Conservation (phyloP, 2,888 invertebrate genomes). For the Gastrophysa polygoni region DNA sequence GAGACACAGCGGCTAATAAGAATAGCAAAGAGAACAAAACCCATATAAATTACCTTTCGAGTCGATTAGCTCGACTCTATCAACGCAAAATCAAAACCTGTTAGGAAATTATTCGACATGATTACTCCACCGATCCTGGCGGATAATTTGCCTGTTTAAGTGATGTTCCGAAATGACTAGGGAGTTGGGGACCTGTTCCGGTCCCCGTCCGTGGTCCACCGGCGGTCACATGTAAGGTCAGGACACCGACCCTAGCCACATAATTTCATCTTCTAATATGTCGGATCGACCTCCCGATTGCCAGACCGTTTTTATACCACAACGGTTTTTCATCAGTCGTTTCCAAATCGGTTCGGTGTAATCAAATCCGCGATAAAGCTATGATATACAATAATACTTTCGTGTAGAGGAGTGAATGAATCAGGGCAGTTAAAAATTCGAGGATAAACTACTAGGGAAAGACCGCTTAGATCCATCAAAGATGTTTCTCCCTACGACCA, state of each 20-base stretch:
- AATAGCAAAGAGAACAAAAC: slow-evolving; percentile 57
- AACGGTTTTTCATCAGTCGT: no score
- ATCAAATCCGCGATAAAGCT: no score
- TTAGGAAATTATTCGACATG: slow-evolving; percentile 58
- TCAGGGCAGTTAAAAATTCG: no score
- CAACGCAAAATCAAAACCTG: slow-evolving; percentile 59
- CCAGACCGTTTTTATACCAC: neutral
- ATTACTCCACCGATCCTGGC: slow-evolving; percentile 53
- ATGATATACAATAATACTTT: no score
- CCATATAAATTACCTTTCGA: slow-evolving; percentile 56
- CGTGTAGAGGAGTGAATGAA: no score
- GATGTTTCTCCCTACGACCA: no score
- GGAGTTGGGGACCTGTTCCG: slow-evolving; percentile 22
- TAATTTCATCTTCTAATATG: slow-evolving; percentile 5
- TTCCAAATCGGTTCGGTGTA: no score
- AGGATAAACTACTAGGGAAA: no score
- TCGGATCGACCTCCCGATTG: slow-evolving; percentile 11
- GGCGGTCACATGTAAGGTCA: slow-evolving; percentile 21
- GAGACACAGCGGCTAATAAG: slow-evolving; percentile 50
- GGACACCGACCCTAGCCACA: slow-evolving; percentile 15
- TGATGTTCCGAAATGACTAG: slow-evolving; percentile 38
- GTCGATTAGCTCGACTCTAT: slow-evolving; percentile 58
- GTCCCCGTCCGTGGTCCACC: slow-evolving; percentile 4
- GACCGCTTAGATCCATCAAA: no score
- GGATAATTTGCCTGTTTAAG: slow-evolving; percentile 55